These are phyloP conservation scores for Pogona vitticeps DNA, from an alignment of 2,113 vertebrate species.

Conservation along the genomic window DNA sequence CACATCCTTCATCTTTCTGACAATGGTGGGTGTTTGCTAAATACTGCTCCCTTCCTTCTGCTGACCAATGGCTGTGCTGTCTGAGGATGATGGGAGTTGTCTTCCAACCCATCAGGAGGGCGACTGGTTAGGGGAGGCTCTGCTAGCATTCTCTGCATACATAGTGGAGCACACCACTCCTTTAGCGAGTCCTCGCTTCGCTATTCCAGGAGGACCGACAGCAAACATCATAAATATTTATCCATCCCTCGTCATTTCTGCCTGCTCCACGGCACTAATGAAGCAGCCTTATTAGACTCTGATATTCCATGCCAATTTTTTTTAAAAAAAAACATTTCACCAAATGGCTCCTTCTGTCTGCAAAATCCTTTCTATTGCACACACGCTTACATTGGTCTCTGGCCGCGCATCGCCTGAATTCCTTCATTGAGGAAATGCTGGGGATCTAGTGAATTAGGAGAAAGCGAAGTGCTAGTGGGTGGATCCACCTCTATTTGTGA, in stretches of 20 bases:
- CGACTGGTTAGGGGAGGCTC: background rate
- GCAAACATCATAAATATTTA: conserved; percentile 28
- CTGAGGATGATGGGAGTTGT: background rate
- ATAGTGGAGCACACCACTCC: background rate
- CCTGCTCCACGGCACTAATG: conserved; percentile 4
- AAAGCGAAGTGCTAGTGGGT: background rate
- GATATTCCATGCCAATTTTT: background rate
- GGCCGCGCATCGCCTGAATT: background rate
- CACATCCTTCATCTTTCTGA: too few relatives aligned
- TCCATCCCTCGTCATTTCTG: background rate
- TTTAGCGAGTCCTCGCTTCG: background rate
- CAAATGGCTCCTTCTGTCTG: background rate
- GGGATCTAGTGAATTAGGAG: background rate
- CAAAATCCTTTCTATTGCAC: background rate
- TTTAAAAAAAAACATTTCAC: background rate
- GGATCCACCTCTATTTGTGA: background rate
- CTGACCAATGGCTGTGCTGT: too few relatives aligned
- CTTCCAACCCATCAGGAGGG: background rate
- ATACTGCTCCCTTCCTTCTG: too few relatives aligned
- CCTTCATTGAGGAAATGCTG: background rate
- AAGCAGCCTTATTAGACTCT: conserved; percentile 9
- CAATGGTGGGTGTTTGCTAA: too few relatives aligned
- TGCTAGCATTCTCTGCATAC: too few relatives aligned
- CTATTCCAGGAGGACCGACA: background rate
- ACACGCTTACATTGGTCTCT: background rate